These are phyloP conservation scores for Albula goreensis DNA, from an alignment of 2,113 vertebrate species.

Conservation along the genomic window DNA sequence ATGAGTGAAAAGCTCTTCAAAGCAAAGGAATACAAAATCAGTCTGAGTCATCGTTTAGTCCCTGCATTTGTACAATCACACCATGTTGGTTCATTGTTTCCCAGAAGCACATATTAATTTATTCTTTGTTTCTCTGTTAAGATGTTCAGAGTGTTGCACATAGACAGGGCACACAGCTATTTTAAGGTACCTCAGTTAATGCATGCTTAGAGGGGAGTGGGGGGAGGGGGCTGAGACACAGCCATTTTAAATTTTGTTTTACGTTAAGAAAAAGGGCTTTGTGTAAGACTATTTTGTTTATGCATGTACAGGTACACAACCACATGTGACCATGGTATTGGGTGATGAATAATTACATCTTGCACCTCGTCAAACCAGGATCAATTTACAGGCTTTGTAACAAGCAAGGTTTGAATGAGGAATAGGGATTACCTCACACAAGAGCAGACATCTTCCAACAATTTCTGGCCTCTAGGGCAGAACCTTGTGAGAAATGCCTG, in stretches of 20 bases:
- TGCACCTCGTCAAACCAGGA: background rate
- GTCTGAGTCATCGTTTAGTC: background rate
- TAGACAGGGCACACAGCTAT: background rate
- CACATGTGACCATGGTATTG: background rate
- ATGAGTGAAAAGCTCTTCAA: background rate
- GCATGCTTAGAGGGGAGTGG: background rate
- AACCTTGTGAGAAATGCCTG: background rate
- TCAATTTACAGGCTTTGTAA: background rate
- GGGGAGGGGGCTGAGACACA: background rate
- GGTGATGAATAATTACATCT: background rate
- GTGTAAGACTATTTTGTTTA: background rate
- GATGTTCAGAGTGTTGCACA: background rate
- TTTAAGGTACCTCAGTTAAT: background rate
- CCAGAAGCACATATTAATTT: background rate
- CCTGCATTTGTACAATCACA: slow-evolving; percentile 25
- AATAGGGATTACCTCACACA: background rate
- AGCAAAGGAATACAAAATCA: background rate
- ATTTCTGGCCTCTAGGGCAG: background rate
- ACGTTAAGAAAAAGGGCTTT: background rate
- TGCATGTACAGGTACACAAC: background rate
- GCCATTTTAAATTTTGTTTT: background rate
- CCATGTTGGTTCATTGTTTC: background rate
- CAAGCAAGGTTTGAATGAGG: background rate
- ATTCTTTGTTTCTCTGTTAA: background rate
- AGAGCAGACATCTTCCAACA: background rate